phyloP scores from a whole-genome alignment of 1,140 invertebrate species.

The Lutraria rhynchaena region DNA sequence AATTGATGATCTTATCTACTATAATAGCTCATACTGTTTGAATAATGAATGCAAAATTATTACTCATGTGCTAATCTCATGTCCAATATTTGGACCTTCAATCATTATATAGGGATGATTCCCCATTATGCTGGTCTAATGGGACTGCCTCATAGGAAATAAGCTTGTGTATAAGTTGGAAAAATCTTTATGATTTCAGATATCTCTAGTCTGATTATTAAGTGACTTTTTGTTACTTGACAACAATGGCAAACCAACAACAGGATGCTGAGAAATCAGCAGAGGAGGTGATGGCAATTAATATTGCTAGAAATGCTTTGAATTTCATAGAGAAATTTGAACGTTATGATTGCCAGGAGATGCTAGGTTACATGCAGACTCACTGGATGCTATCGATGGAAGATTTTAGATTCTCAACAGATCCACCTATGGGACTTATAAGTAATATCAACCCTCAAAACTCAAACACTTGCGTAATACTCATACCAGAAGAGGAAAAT shows the following conservation, averaged over 20 bases:
- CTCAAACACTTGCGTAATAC: slow-evolving; percentile 64
- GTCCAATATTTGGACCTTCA: too few species aligned
- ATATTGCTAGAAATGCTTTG: slow-evolving; percentile 73
- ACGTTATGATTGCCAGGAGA: slow-evolving; percentile 79
- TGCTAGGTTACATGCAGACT: slow-evolving; percentile 71
- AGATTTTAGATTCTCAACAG: slow-evolving; percentile 77
- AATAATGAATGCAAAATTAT: too few species aligned
- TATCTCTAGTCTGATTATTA: too few species aligned
- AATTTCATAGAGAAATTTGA: slow-evolving; percentile 79
- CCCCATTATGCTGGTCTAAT: too few species aligned
- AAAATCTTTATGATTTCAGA: too few species aligned
- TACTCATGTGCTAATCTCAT: too few species aligned
- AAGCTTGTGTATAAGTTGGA: too few species aligned
- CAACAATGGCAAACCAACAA: neutral
- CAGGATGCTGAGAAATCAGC: slow-evolving; percentile 38
- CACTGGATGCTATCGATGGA: slow-evolving; percentile 81
- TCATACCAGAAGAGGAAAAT: slow-evolving; percentile 65
- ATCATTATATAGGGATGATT: too few species aligned
- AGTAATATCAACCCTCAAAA: slow-evolving; percentile 69
- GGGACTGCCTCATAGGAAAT: too few species aligned
- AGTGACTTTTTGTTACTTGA: too few species aligned
- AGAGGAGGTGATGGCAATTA: slow-evolving; percentile 58
- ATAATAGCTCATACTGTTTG: too few species aligned
- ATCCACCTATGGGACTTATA: slow-evolving; percentile 78
- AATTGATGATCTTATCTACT: too few species aligned